Evolutionary conservation across 2,797 vertebrate species (phyloP), one percentile per base, ranked within the genome.

Genomic region (Coendou prehensilis): DNA sequence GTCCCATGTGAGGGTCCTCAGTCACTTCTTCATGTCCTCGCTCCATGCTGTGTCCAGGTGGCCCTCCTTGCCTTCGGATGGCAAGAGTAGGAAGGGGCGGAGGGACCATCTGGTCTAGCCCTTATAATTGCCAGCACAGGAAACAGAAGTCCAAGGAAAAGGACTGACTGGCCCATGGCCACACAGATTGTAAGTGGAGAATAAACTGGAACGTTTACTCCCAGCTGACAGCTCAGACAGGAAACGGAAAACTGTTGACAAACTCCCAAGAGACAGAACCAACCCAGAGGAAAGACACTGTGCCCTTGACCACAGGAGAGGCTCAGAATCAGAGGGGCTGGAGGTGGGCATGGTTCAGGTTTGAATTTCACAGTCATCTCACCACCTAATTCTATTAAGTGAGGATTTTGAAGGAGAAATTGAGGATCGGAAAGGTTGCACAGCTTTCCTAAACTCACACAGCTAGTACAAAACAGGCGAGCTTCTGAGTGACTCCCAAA

Each of bases 191-290:
- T 82, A 26, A 76, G 20, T 87, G 76, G 50, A 97, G 91, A 92
- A 57, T n/a, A 89, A 81, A 81, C 87, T 1, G 2, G 96, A 85
- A 90, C 90, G 78, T 9, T 13, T 54, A 89, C 78, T 91, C 54
- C 50, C 13, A 47, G 96, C 57, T n/a, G 61, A 90, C 76, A 92
- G 85, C 71, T 71, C 85, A 93, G 71, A 50, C 52, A 87, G 59
- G 81, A 95, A 95, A 93, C 73, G 86, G 69, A 56, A 97, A 93
- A 82, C 88, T 89, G 67, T 5, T 75, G 88, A 89, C 78, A 89
- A 87, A 82, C 47, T 91, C 75, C 73, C 9, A 8, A 63, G 87
- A 45, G 75, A 90, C 2, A 95, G n/a, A 63, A 45, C 47, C 76
- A 37, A 73, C 28, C 17, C 20, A 9, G n/a, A 82, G 30, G 88